Evolutionary conservation across 2,113 vertebrate genomes (phyloP).

Genomic region (Otocyon megalotis): DNA sequence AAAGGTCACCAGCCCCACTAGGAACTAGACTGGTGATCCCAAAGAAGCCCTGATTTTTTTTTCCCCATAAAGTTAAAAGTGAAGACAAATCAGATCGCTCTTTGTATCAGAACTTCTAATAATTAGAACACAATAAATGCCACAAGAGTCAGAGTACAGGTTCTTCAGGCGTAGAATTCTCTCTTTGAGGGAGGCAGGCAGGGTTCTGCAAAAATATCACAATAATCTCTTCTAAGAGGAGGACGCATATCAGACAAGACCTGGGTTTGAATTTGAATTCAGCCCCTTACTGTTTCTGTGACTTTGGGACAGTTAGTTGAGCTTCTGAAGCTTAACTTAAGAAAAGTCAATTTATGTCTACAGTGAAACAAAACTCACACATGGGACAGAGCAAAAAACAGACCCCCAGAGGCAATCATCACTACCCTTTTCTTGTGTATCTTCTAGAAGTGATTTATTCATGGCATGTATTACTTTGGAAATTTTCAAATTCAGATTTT

Average conservation of each 20-base stretch:
- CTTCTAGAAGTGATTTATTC: neutral
- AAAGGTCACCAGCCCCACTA: neutral
- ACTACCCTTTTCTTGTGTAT: neutral
- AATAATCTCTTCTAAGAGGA: neutral
- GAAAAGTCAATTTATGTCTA: slow-evolving; percentile 3
- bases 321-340: neutral
- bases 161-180: neutral
- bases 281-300: neutral
- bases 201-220: neutral
- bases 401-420: neutral
- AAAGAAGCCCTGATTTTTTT: neutral
- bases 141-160: neutral
- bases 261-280: neutral
- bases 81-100: slow-evolving; percentile 7
- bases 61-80: neutral
- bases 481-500: neutral
- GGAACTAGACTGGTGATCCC: neutral
- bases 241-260: neutral
- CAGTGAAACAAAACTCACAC: neutral
- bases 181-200: neutral
- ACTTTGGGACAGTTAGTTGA: neutral
- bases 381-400: neutral
- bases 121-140: neutral
- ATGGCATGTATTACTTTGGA: neutral
- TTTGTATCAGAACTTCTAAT: slow-evolving; percentile 6